Conservation (phyloP, 2,797 vertebrate genomes). For the Oryzias sinensis region DNA sequence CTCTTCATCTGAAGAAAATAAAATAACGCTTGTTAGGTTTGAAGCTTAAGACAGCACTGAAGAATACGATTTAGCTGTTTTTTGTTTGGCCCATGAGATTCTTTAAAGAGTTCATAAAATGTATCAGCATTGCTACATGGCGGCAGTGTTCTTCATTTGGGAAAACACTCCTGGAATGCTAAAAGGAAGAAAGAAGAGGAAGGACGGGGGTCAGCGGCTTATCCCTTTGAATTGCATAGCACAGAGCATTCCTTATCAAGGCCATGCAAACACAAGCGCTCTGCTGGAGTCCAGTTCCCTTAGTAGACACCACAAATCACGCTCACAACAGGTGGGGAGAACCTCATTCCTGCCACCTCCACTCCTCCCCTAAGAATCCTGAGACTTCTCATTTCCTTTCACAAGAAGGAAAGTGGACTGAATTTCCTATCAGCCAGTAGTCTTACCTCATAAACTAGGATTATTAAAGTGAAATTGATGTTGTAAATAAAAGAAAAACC, state of each 20-base stretch:
- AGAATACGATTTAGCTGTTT: slow-evolving; percentile 1
- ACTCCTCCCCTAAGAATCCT: slow-evolving; percentile 41
- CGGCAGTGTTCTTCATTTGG: slow-evolving; percentile 70
- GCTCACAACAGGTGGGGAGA: slow-evolving; percentile 55
- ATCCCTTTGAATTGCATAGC: slow-evolving; percentile 78
- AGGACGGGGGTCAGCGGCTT: slow-evolving; percentile 51
- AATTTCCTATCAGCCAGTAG: slow-evolving; percentile 58
- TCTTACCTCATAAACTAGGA: slow-evolving; percentile 53
- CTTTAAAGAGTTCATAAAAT: slow-evolving; percentile 33
- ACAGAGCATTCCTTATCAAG: slow-evolving; percentile 73
- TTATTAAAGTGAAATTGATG: slow-evolving; percentile 70
- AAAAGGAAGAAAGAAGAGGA: slow-evolving; percentile 53
- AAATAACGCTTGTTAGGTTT: neutral
- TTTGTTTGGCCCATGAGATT: neutral
- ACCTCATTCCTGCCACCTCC: slow-evolving; percentile 38
- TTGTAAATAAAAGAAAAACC: slow-evolving; percentile 17
- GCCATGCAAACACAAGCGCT: slow-evolving; percentile 66
- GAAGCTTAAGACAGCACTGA: neutral
- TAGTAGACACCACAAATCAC: slow-evolving; percentile 63
- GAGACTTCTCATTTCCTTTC: slow-evolving; percentile 32
- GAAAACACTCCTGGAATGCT: slow-evolving; percentile 70
- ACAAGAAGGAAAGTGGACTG: slow-evolving; percentile 25
- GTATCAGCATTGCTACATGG: slow-evolving; percentile 51
- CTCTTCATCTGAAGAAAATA: slow-evolving; percentile 58
- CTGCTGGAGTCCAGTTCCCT: slow-evolving; percentile 52